phyloP scores from a whole-genome alignment of 2,888 invertebrate species.

The Notodonta ziczac region DNA sequence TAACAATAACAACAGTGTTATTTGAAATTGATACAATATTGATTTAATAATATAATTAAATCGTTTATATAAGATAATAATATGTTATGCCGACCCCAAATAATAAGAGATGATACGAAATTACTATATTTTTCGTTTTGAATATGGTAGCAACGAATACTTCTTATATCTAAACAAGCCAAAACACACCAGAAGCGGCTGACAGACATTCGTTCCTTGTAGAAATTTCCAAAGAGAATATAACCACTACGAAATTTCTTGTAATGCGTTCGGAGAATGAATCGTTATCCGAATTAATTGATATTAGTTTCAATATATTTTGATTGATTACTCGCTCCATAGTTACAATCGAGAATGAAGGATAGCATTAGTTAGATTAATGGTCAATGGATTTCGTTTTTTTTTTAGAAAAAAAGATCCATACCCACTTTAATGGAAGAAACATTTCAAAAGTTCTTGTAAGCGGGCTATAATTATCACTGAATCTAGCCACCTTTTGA shows the following conservation, averaged over 20 bases:
- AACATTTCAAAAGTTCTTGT: too few species aligned
- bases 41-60: too few species aligned
- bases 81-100: too few species aligned
- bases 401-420: not conserved
- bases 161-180: not conserved
- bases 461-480: too few species aligned
- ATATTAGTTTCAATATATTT: not conserved
- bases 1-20: too few species aligned
- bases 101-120: too few species aligned
- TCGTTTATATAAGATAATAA: too few species aligned
- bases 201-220: constrained; percentile 19
- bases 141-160: not conserved
- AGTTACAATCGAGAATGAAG: constrained; percentile 1
- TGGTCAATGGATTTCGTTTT: not conserved
- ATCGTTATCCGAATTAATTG: constrained; percentile 4
- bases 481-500: too few species aligned
- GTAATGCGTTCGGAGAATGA: not conserved
- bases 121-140: too few species aligned
- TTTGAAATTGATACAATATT: too few species aligned
- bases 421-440: too few species aligned
- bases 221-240: constrained; percentile 1
- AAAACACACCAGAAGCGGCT: not conserved
- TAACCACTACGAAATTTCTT: too few species aligned
- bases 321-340: constrained; percentile 2
- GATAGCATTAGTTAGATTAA: not conserved